Base-by-base conservation (phyloP, 2,113 vertebrate species). In the Tringa solitaria region DNA sequence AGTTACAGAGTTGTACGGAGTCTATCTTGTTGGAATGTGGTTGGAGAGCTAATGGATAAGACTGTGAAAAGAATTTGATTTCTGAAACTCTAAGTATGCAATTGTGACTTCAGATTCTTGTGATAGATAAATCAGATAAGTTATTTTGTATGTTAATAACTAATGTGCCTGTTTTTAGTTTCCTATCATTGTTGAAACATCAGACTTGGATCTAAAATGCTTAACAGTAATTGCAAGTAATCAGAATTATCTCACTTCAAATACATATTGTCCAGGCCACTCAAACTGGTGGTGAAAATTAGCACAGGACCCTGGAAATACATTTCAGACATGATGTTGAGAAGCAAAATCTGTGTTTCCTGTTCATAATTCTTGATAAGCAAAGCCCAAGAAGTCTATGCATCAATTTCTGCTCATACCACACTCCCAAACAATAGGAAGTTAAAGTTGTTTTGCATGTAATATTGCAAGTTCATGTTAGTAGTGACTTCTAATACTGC, bases 1-100 rank as follows among this genome's bases (percentile, higher is more conserved):
- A 53, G 26, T 75, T 68, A 65, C 12, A 68, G 41, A 69, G 13
- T 8, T 0, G 1, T 33, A n/a, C 0, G 0, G 35, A 56, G 7
- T 54, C 54, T 77, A 6, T 91, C 35, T 8, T 22, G 5, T 45
- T 87, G n/a, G 33, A 82, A 33, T 48, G 16, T 78, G n/a, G 11
- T 90, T 77, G 45, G 37, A 90, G n/a, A 77, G 48, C 32, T 86
- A 39, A 59, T 50, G 39, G 15, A 54, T 86, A 51, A 78, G 30
- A 53, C 9, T 57, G 5, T 78, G 45, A 54, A 90, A 90, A 85
- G 1, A 74, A 63, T 86, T 73, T 61, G 3, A 13, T 88, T 78
- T 93, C 57, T 89, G 59, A 85, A 91, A 43, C 26, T 68, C n/a
- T 86, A 22, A 46, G 67, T 70, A 6, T 48, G 26, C 94, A 90